Conservation (phyloP, 2,797 vertebrate species). For the Percopsis omiscomaycus region DNA sequence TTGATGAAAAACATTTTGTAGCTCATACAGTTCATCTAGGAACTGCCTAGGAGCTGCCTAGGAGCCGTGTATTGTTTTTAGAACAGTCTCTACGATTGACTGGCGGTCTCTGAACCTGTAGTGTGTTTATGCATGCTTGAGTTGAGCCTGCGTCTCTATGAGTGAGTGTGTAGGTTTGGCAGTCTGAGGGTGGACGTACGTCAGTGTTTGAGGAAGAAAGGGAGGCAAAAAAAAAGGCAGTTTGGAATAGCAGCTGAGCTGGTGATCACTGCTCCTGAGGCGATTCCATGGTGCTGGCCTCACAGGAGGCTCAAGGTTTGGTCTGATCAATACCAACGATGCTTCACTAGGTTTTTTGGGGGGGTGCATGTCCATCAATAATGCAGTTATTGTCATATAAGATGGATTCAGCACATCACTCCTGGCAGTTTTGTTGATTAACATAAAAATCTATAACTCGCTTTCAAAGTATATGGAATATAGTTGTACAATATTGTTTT, state of each 20-base stretch:
- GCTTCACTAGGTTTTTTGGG: slow-evolving; percentile 30
- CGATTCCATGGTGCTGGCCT: slow-evolving; percentile 48
- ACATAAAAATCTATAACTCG: slow-evolving; percentile 39
- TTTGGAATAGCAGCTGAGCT: slow-evolving; percentile 41
- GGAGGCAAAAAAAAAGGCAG: slow-evolving; percentile 49
- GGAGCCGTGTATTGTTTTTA: slow-evolving; percentile 14
- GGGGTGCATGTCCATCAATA: slow-evolving; percentile 44
- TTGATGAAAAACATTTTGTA: neutral
- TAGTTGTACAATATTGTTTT: too few relatives aligned
- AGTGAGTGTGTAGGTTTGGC: slow-evolving; percentile 39
- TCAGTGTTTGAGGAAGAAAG: slow-evolving; percentile 30
- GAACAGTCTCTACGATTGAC: slow-evolving; percentile 47
- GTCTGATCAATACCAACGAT: slow-evolving; percentile 50
- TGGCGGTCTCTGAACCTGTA: slow-evolving; percentile 39
- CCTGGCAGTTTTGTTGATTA: slow-evolving; percentile 34
- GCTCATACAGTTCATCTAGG: slow-evolving; percentile 8
- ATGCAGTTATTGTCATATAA: slow-evolving; percentile 31
- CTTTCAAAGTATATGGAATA: slow-evolving; percentile 4
- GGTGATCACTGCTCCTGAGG: slow-evolving; percentile 45
- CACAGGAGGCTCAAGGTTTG: slow-evolving; percentile 31
- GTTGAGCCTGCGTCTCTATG: slow-evolving; percentile 36
- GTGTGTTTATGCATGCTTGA: slow-evolving; percentile 61
- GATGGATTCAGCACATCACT: slow-evolving; percentile 43
- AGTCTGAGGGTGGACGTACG: slow-evolving; percentile 10
- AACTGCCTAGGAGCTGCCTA: neutral